These are phyloP conservation scores for Gambusia holbrooki DNA, from an alignment of 2,113 vertebrate genomes.

Conservation along the genomic window DNA sequence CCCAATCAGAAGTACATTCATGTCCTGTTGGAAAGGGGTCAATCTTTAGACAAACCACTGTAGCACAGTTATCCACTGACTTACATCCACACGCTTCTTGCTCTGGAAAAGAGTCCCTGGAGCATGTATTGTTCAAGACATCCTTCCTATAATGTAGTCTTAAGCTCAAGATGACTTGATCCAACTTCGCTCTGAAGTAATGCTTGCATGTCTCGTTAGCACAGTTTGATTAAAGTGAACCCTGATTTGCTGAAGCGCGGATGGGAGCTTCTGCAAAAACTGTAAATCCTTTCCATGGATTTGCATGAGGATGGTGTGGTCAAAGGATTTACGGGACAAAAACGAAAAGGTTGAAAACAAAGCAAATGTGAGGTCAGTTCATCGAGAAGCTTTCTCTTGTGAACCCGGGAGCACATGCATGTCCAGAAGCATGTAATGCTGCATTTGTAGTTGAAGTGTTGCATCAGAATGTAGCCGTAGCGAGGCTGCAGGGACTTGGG, in stretches of 20 bases:
- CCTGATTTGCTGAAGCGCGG: constrained; percentile 59
- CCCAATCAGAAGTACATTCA: constrained; percentile 74
- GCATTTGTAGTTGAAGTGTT: constrained; percentile 70
- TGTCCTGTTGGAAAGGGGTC: constrained; percentile 65
- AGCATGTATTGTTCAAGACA: constrained; percentile 51
- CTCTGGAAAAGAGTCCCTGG: constrained; percentile 58
- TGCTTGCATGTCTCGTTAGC: constrained; percentile 39
- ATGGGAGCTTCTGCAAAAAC: constrained; percentile 52
- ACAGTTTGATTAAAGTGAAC: constrained; percentile 40
- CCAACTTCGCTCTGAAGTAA: constrained; percentile 46
- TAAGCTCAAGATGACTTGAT: constrained; percentile 49
- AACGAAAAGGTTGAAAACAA: background rate
- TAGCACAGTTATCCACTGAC: constrained; percentile 43
- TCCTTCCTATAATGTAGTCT: constrained; percentile 40
- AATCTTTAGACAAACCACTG: constrained; percentile 53
- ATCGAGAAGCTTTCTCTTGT: constrained; percentile 47
- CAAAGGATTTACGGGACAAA: constrained; percentile 48
- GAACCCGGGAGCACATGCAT: constrained; percentile 52
- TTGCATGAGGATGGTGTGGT: constrained; percentile 49
- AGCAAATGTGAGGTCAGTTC: constrained; percentile 47
- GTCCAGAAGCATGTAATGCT: constrained; percentile 64
- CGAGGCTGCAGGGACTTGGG: constrained; percentile 61
- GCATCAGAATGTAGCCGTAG: constrained; percentile 68
- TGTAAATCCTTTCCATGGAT: constrained; percentile 49
- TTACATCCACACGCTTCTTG: constrained; percentile 39